phyloP scores from a whole-genome alignment of 1,140 invertebrate species.

The Leguminivora glycinivorella region DNA sequence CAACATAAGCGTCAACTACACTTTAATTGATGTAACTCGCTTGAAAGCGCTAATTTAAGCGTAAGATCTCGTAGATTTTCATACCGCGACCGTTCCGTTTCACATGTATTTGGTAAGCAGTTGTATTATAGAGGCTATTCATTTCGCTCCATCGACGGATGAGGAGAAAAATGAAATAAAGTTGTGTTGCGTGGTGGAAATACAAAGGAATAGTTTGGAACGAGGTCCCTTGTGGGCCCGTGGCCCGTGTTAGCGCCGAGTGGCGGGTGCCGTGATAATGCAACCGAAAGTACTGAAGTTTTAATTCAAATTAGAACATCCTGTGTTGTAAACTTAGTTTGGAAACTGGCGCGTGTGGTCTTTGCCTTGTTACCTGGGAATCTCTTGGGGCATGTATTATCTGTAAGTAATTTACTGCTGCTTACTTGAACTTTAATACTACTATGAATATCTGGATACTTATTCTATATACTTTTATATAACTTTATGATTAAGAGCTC shows the following conservation, averaged over 20 bases:
- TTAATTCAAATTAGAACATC: slow-evolving; percentile 27
- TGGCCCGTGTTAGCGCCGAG: slow-evolving; percentile 33
- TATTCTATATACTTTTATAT: no score
- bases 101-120: neutral
- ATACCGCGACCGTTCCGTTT: slow-evolving; percentile 16
- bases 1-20: no score
- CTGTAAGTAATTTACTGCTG: neutral
- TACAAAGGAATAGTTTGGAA: slow-evolving; percentile 55
- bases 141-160: slow-evolving; percentile 40
- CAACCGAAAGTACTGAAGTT: slow-evolving; percentile 21
- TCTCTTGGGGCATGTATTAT: neutral
- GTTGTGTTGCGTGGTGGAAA: slow-evolving; percentile 46
- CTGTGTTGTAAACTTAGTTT: slow-evolving; percentile 11
- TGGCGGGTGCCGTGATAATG: slow-evolving; percentile 22
- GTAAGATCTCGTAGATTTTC: no score
- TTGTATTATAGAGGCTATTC: slow-evolving; percentile 33
- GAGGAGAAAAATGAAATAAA: slow-evolving; percentile 52
- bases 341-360: slow-evolving; percentile 12
- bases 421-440: neutral
- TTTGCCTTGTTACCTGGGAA: neutral
- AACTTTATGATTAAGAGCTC: no score
- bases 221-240: slow-evolving; percentile 52
- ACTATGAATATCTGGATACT: no score
- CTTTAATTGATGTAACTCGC: no score
- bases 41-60: no score